Evolutionary conservation across 2,888 invertebrate species (phyloP).

Genomic region (Drosophila tanythrix): DNA sequence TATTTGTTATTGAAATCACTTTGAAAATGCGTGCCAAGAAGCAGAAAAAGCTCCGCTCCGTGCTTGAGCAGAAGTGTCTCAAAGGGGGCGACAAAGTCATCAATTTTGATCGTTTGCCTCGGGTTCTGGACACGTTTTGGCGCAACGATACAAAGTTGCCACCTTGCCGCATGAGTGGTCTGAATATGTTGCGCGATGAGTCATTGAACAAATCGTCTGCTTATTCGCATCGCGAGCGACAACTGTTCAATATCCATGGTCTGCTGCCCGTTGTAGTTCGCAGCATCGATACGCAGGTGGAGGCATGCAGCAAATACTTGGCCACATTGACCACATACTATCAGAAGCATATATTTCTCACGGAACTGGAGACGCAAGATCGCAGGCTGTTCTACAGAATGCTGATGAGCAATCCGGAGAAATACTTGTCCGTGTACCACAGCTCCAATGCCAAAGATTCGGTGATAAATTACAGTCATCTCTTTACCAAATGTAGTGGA

Average conservation of each 20-base stretch:
- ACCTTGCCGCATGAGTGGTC: conserved; percentile 10
- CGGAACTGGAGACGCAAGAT: conserved; percentile 24
- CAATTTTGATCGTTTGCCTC: conserved; percentile 27
- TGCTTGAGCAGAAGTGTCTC: conserved; percentile 31
- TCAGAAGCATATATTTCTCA: conserved; percentile 26
- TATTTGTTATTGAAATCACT: background rate
- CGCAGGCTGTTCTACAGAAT: conserved; percentile 44
- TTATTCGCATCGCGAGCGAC: conserved; percentile 54
- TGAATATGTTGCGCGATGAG: background rate
- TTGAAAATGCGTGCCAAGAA: conserved; percentile 10
- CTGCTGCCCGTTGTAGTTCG: conserved; percentile 39
- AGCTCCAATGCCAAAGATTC: background rate
- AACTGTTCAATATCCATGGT: conserved; percentile 47
- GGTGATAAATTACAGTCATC: conserved; percentile 14
- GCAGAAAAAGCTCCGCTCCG: background rate
- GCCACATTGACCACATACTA: rapidly evolving
- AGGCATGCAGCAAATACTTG: conserved; percentile 1
- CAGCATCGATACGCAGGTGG: conserved; percentile 43
- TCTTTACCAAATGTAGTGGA: background rate
- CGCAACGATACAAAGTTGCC: background rate
- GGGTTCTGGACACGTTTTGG: conserved; percentile 48
- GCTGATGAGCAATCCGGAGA: conserved; percentile 30
- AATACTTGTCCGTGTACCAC: conserved; percentile 32
- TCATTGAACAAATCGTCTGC: conserved; percentile 36
- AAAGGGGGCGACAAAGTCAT: background rate